Conservation (phyloP, 2,113 vertebrate genomes). For the Myiozetetes cayanensis region DNA sequence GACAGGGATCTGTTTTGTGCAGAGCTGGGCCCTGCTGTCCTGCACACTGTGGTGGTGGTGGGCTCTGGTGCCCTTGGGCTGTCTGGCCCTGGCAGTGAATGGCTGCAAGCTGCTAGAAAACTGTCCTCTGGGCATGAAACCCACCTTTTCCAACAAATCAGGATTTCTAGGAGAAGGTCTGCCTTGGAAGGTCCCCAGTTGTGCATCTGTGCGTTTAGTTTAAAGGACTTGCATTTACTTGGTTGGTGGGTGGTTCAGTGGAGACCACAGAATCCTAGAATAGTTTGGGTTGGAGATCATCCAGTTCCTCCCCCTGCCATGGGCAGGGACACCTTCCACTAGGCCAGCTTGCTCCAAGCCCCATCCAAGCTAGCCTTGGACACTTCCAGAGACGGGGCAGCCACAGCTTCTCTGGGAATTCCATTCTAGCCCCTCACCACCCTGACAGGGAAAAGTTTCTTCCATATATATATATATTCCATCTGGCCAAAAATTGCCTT, state of each 20-base stretch:
- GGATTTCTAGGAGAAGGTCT: not conserved
- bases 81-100: not conserved
- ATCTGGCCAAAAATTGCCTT: not conserved
- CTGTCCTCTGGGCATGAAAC: not conserved
- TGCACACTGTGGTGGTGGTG: not conserved
- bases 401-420: not conserved
- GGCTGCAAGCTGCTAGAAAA: not conserved
- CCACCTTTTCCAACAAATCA: not conserved
- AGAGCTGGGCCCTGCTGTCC: not conserved
- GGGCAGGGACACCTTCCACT: not conserved
- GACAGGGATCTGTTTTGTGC: not conserved
- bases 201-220: not conserved
- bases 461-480: not conserved
- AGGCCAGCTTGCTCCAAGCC: not conserved
- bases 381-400: not conserved
- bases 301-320: not conserved
- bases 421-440: not conserved
- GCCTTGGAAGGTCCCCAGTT: not conserved
- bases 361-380: rapidly evolving
- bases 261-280: not conserved
- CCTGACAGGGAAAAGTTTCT: not conserved
- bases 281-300: not conserved
- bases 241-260: not conserved
- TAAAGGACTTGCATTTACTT: not conserved
- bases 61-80: not conserved